Evolutionary conservation across 2,797 vertebrate species (phyloP).

Genomic region (Silurus aristotelis): DNA sequence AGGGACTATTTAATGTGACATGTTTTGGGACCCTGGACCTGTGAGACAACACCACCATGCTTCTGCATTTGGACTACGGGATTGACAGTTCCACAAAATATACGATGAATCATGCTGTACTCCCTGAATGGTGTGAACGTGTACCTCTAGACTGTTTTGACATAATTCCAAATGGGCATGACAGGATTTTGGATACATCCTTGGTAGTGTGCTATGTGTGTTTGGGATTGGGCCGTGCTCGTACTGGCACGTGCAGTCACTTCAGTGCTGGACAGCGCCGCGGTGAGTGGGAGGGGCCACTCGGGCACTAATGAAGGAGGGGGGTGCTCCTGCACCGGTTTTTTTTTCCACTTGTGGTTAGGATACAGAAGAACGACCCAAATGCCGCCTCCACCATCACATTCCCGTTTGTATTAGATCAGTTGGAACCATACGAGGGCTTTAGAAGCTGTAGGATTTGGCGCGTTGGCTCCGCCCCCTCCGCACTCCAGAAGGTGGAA

Average conservation of each 20-base stretch:
- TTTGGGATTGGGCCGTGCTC: not conserved
- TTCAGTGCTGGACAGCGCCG: conserved; percentile 57
- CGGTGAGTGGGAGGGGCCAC: conserved; percentile 67
- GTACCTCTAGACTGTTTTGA: not conserved
- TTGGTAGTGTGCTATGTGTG: not conserved
- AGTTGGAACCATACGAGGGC: conserved; percentile 55
- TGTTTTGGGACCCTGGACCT: not conserved
- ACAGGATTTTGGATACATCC: not conserved
- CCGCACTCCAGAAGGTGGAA: conserved; percentile 63
- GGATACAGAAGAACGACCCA: not conserved
- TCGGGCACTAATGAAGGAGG: conserved; percentile 37
- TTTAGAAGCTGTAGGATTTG: conserved; percentile 62
- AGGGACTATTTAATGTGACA: not conserved
- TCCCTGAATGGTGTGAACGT: not conserved
- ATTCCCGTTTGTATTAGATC: not conserved
- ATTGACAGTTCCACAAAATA: not conserved
- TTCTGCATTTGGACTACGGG: not conserved
- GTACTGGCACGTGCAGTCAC: conserved; percentile 36
- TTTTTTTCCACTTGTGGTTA: not conserved
- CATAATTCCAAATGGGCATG: not conserved
- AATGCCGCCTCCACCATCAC: not conserved
- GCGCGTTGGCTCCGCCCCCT: conserved; percentile 71
- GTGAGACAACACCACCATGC: not conserved
- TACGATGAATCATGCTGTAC: conserved; percentile 2
- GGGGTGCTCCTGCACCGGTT: not conserved